These are phyloP conservation scores for Cuculus canorus DNA, from an alignment of 2,797 vertebrate genomes.

Conservation along the genomic window DNA sequence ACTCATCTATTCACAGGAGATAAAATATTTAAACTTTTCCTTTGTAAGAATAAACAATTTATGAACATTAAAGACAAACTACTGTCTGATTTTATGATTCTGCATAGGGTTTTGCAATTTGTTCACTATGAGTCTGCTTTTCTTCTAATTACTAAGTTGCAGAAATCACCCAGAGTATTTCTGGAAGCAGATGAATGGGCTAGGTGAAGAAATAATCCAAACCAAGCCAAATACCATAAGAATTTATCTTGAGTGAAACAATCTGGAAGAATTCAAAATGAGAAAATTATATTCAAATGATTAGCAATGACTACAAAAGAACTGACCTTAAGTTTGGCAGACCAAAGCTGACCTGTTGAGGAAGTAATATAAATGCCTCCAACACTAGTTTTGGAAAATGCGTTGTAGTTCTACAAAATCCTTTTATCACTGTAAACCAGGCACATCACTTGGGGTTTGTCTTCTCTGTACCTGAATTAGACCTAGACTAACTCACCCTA, in stretches of 20 bases:
- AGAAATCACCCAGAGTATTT: background rate
- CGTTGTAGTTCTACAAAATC: background rate
- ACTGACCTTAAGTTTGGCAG: background rate
- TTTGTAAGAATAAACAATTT: background rate
- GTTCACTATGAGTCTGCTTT: background rate
- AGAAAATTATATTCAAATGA: background rate
- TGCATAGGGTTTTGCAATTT: background rate
- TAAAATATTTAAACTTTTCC: constrained; percentile 15
- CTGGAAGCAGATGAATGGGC: background rate
- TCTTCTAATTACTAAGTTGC: background rate
- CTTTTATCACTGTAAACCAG: background rate
- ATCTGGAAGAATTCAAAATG: background rate
- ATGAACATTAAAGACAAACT: background rate
- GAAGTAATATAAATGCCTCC: background rate
- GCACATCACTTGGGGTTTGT: background rate
- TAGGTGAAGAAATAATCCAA: background rate
- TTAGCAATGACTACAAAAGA: background rate
- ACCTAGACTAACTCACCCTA: background rate
- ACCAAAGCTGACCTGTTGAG: background rate
- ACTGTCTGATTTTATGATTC: background rate
- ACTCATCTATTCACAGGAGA: background rate
- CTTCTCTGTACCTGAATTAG: background rate
- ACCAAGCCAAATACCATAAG: background rate
- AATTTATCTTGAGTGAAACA: background rate
- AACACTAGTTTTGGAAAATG: background rate